Evolutionary conservation across 2,113 vertebrate species (phyloP).

Genomic region (Oreochromis spilurus): DNA sequence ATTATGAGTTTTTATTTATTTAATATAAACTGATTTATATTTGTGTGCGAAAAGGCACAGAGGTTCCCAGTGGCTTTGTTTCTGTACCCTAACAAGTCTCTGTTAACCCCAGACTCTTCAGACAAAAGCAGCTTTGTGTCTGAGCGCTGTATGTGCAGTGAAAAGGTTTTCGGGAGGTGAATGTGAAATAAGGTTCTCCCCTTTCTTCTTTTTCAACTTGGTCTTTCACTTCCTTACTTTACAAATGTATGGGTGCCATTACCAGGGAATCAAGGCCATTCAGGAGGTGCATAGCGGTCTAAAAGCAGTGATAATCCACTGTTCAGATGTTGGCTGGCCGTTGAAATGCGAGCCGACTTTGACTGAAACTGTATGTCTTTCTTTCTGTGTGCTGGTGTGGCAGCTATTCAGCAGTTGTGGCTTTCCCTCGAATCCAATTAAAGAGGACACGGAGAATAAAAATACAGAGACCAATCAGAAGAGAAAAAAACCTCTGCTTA

Average conservation of each 20-base stretch:
- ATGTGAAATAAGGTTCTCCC: conserved; percentile 58
- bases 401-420: conserved; percentile 29
- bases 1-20: neutral
- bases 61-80: conserved; percentile 14
- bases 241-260: conserved; percentile 50
- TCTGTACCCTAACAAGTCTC: conserved; percentile 27
- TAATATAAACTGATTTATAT: neutral
- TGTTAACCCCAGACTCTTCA: conserved; percentile 39
- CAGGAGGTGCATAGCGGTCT: conserved; percentile 43
- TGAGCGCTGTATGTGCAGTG: conserved; percentile 28
- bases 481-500: neutral
- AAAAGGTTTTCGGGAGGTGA: conserved; percentile 61
- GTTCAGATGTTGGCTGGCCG: conserved; percentile 47
- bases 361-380: conserved; percentile 24
- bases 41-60: neutral
- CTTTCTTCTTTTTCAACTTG: conserved; percentile 35
- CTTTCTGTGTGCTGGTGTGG: conserved; percentile 11
- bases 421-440: conserved; percentile 40
- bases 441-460: neutral
- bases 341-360: conserved; percentile 46
- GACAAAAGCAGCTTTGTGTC: conserved; percentile 64
- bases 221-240: conserved; percentile 56
- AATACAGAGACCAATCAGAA: neutral
- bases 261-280: conserved; percentile 48
- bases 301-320: conserved; percentile 58